Base-by-base conservation (phyloP, 2,888 invertebrate species). In the Julus scanicus region DNA sequence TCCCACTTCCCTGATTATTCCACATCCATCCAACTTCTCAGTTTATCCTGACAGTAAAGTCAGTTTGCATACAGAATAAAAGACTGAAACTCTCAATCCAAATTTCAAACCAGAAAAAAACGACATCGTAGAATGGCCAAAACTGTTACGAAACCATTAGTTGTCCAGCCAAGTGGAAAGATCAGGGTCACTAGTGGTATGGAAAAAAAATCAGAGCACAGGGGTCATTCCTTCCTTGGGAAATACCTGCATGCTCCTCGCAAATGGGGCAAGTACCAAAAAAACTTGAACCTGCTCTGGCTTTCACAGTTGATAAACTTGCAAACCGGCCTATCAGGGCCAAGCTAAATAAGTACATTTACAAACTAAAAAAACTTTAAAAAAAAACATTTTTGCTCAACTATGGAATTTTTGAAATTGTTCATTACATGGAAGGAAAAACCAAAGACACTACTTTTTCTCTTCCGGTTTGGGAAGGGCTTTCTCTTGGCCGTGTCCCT, bases 261-360 rank as follows among this genome's bases (percentile, higher is more conserved):
- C 71, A 71, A 29, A 71, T 71, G 71, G 71, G 71, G 29, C 71
- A 71, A 29, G 71, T 71, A 71, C n/a, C 29, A 71, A 71, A 71
- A 44, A 71, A 71, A 71, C 71, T 11, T 29, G 71, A 29, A 71
- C 71, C 71, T 71, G 29, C 71, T 29, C 71, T n/a, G 29, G 71
- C 71, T 71, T 71, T 71, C 71, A 71, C 71, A 71, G 71, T 29
- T 71, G 71, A 71, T 71, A n/a, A 44, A n/a, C 71, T 71, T 29
- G 8, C 71, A 71, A 71, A 71, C 13, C 71, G n/a, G 71, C n/a
- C 9, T 29, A 29, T 29, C 9, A 29, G 71, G 71, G 71, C 71
- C 71, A 29, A 71, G 29, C 71, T 71, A 71, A 29, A 29, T 29
- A 29, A 29, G 29, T 29, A 29, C 71, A 9, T 9, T n/a, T 11